Evolutionary conservation across 2,113 vertebrate species (phyloP).

Genomic region (Triplophysa rosa): DNA sequence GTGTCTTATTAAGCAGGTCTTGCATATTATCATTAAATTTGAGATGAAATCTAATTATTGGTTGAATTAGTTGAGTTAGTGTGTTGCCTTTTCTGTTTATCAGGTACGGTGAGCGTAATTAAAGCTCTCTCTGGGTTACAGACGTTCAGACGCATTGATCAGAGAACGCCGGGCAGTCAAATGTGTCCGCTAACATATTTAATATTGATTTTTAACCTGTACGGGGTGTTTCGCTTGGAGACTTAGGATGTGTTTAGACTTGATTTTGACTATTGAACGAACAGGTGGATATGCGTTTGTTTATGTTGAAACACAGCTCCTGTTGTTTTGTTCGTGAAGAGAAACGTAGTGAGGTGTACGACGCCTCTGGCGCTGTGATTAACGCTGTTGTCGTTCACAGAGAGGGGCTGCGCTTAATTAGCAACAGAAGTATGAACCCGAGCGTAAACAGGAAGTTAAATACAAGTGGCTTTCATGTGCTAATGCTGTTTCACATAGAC

Average conservation of each 20-base stretch:
- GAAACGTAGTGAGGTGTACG: conserved; percentile 10
- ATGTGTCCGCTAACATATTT: background rate
- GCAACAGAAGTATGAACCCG: conserved; percentile 40
- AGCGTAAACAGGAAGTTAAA: conserved; percentile 32
- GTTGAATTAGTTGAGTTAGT: background rate
- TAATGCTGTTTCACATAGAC: conserved; percentile 33
- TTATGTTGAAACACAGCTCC: conserved; percentile 28
- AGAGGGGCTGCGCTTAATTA: conserved; percentile 42
- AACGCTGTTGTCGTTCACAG: conserved; percentile 14
- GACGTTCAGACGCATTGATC: conserved; percentile 29
- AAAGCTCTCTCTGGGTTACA: background rate
- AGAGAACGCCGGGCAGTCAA: background rate
- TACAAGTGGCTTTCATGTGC: conserved; percentile 43
- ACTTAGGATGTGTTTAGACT: background rate
- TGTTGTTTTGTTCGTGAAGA: conserved; percentile 12
- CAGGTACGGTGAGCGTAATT: background rate
- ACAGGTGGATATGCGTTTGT: conserved; percentile 35
- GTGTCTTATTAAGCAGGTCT: background rate
- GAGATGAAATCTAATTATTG: background rate
- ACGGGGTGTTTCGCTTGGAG: background rate
- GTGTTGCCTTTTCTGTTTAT: background rate
- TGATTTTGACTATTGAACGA: background rate
- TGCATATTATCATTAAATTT: background rate
- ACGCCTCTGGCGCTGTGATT: conserved; percentile 19
- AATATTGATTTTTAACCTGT: background rate